A percentile compares a stretch with the other conserved stretches of the same genome.
Evolutionary conservation across 2,113 vertebrate genomes (phyloP).

Genomic region (Alaudala cheleensis): DNA sequence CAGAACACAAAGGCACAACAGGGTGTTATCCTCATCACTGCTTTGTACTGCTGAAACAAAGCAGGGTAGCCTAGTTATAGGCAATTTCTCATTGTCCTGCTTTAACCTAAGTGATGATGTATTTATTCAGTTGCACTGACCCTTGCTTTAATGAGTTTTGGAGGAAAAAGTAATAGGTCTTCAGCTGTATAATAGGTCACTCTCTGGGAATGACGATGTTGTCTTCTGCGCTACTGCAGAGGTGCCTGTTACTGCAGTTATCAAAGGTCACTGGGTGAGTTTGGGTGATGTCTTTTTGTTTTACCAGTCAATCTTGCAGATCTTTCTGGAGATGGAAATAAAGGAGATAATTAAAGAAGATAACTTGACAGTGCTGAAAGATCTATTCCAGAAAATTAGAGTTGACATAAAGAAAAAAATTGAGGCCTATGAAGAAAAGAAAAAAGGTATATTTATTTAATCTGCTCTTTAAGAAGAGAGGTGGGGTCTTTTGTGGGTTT

Average conservation of each 20-base stretch:
- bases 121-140: not conserved
- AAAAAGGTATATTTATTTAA: constrained; percentile 21
- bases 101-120: not conserved
- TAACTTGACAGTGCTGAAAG: not conserved
- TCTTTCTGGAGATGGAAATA: constrained; percentile 55
- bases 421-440: not conserved
- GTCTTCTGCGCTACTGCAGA: not conserved
- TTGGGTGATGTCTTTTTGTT: constrained; percentile 17
- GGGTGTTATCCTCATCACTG: not conserved
- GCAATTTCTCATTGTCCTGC: not conserved
- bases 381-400: not conserved
- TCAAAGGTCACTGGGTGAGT: not conserved
- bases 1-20: not conserved
- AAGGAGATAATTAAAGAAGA: constrained; percentile 15
- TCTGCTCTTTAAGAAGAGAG: not conserved
- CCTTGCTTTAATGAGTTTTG: not conserved
- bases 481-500: not conserved
- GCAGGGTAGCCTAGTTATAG: not conserved
- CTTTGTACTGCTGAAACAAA: not conserved
- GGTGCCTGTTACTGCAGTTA: not conserved
- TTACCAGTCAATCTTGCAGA: constrained; percentile 24
- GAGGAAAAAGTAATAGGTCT: not conserved
- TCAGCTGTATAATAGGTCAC: not conserved
- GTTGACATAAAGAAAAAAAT: constrained; percentile 37
- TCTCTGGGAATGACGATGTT: not conserved